Evolutionary conservation across 2,797 vertebrate species (phyloP).

Genomic region (Pipistrellus pygmaeus): DNA sequence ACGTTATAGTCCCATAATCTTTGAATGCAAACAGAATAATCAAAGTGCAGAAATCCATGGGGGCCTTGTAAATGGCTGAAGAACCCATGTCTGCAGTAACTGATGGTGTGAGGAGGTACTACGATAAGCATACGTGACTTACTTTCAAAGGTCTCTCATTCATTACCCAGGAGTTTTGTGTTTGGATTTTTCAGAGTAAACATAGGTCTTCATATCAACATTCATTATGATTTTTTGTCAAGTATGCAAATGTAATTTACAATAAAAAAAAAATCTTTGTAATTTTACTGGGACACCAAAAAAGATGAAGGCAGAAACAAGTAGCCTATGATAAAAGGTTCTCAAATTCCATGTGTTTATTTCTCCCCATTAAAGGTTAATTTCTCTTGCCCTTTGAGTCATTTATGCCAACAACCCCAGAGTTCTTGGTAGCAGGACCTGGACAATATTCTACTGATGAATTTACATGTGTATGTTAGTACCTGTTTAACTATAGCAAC

Average conservation of each 20-base stretch:
- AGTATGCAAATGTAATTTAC: constrained; percentile 26
- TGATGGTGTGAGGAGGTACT: not conserved
- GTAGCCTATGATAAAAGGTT: not conserved
- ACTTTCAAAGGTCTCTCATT: constrained; percentile 51
- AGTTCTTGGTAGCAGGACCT: constrained; percentile 6
- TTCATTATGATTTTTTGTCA: constrained; percentile 36
- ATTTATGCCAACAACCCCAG: constrained; percentile 48
- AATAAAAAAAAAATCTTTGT: constrained; percentile 48
- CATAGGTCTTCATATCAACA: not conserved
- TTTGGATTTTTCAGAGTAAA: not conserved
- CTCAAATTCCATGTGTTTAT: not conserved
- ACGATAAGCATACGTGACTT: not conserved
- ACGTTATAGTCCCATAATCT: not conserved
- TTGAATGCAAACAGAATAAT: not conserved
- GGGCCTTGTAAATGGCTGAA: not conserved
- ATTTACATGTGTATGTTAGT: not conserved
- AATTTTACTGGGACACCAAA: not conserved
- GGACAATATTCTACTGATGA: constrained; percentile 56
- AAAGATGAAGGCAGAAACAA: not conserved
- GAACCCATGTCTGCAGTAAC: not conserved
- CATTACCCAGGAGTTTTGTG: constrained; percentile 29
- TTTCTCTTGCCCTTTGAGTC: constrained; percentile 24
- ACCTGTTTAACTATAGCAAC: constrained; percentile 56
- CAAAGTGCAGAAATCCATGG: not conserved
- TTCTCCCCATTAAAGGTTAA: not conserved